phyloP scores from a whole-genome alignment of 2,113 vertebrate genomes.

The Riparia riparia region DNA sequence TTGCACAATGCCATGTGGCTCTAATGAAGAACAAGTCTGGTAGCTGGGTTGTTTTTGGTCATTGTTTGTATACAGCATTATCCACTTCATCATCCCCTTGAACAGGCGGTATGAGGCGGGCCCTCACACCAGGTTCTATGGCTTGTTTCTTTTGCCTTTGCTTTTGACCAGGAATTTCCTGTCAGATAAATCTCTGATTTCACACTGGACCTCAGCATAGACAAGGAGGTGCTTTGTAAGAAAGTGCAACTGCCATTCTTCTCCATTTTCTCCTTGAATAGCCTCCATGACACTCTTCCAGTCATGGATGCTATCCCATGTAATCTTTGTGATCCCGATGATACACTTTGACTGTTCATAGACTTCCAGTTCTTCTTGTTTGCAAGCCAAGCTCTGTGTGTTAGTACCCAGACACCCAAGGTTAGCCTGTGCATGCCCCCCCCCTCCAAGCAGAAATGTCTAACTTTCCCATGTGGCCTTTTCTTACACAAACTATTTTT shows the following conservation, averaged over 20 bases:
- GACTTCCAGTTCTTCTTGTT: neutral
- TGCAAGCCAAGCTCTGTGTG: neutral
- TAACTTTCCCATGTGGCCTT: neutral
- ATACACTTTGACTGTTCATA: neutral
- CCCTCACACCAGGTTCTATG: neutral
- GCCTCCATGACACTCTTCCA: neutral
- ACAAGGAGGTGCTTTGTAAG: neutral
- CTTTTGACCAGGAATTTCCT: neutral
- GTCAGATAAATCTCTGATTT: neutral
- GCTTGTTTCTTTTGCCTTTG: neutral
- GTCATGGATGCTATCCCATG: neutral
- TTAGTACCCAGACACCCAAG: neutral
- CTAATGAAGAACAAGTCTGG: neutral
- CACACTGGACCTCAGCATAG: neutral
- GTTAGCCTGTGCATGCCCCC: neutral
- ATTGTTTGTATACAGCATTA: neutral
- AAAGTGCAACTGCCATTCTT: neutral
- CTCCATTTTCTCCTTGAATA: neutral
- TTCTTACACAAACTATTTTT: neutral
- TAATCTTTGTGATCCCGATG: neutral
- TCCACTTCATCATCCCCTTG: rapidly evolving
- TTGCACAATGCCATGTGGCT: neutral
- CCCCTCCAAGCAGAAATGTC: neutral
- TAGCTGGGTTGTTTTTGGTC: neutral
- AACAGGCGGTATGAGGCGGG: neutral